Evolutionary conservation across 2,888 invertebrate species (phyloP).

Genomic region (Apodemia mormo): DNA sequence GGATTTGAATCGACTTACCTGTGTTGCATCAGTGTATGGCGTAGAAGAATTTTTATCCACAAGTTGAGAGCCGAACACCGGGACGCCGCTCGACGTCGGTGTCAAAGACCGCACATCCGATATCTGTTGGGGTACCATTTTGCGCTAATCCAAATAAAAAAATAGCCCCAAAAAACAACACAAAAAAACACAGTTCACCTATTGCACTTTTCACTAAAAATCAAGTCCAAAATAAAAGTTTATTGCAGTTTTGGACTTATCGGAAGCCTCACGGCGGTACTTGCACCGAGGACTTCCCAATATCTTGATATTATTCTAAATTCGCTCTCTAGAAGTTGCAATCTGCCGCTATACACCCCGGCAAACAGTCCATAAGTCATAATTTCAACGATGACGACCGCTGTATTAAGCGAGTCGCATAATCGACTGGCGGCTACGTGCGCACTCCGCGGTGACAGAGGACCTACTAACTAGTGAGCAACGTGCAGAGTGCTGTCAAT

Average conservation of each 20-base stretch:
- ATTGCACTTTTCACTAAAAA: conserved; percentile 67
- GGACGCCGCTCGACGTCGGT: conserved; percentile 83
- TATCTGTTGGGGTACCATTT: conserved; percentile 89
- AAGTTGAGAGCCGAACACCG: conserved; percentile 94
- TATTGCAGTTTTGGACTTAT: conserved; percentile 67
- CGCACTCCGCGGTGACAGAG: conserved; percentile 72
- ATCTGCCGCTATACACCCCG: conserved; percentile 73
- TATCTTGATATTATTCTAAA: conserved; percentile 78
- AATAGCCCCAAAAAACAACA: conserved; percentile 57
- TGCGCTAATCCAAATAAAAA: conserved; percentile 60
- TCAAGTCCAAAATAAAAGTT: conserved; percentile 54
- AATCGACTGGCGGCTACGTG: conserved; percentile 71
- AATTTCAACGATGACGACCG: conserved; percentile 76
- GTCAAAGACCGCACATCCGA: conserved; percentile 81
- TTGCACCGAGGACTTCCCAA: conserved; percentile 70
- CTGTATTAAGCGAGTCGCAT: conserved; percentile 75
- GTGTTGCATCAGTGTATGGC: conserved; percentile 98
- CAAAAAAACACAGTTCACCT: conserved; percentile 71
- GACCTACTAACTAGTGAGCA: conserved; percentile 81
- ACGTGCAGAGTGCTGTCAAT: conserved; percentile 81
- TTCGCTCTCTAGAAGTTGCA: conserved; percentile 71
- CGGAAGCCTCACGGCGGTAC: conserved; percentile 71
- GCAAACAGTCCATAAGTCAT: conserved; percentile 79
- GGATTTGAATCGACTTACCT: conserved; percentile 84
- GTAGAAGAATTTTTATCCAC: conserved; percentile 95